Evolutionary conservation across 2,888 invertebrate species (phyloP), one percentile per base, ranked within the genome.

Genomic region (Scaptomyza reducta): DNA sequence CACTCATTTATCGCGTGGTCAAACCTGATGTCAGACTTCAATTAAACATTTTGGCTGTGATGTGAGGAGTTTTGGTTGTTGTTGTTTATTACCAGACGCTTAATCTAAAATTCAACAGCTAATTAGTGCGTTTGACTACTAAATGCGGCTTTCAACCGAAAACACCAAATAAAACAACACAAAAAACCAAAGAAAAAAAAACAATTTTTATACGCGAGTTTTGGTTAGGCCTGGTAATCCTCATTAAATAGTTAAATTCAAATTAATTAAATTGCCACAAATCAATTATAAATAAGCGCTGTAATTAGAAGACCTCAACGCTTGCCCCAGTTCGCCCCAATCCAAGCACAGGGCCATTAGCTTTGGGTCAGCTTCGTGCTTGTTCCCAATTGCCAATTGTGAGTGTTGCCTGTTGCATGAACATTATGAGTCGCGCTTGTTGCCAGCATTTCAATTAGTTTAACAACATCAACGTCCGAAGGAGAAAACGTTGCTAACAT

Each of bases 231-330:
- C 71, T 71, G 89, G 78, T 84, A 84, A 84, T 84, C 89, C 88
- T 76, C 83, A 89, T 89, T 84, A 84, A 84, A 89, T 84, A 87
- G 84, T 84, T 84, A 89, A 89, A 84, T 87, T 89, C 89, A 85
- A 84, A 84, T 84, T 84, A 84, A 89, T 89, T 84, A 84, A 89
- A 84, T 84, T 84, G 88, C 89, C 89, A 70, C 84, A 84, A 89
- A 89, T 84, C 84, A 84, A 84, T 84, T 84, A 84, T 85, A 89
- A 82, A 84, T 84, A 88, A 89, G 88, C 89, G 82, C 49, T 76
- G 89, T 89, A 84, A 84, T 84, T 84, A 84, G 83, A 87, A 75
- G 88, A 87, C 88, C 89, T 85, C 86, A 87, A 56, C 58, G 35
- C 41, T 55, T 33, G 14, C 16, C 25, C 41, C 29, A 41, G 55